phyloP scores from a whole-genome alignment of 2,888 invertebrate genomes.

The Drosophila melanocephala region DNA sequence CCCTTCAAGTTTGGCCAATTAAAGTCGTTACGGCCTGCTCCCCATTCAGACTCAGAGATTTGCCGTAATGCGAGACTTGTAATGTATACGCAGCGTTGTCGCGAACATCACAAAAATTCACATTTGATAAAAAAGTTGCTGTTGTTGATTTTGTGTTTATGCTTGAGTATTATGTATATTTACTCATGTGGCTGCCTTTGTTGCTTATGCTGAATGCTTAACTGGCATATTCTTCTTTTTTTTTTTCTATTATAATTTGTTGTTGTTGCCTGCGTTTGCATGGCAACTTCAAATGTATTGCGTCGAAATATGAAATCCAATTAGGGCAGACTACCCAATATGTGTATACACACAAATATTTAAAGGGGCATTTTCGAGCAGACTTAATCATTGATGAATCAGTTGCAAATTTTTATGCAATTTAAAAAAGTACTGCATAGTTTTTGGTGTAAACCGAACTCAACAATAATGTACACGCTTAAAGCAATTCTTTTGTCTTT shows the following conservation, averaged over 20 bases:
- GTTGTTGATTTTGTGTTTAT: slow-evolving; percentile 13
- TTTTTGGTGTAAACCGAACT: slow-evolving; percentile 3
- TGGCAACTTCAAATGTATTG: slow-evolving; percentile 61
- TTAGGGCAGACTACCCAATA: slow-evolving; percentile 43
- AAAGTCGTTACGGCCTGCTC: slow-evolving; percentile 42
- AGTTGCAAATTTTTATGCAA: not conserved
- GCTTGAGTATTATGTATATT: slow-evolving; percentile 23
- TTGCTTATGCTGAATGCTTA: not conserved
- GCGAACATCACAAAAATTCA: slow-evolving; percentile 31
- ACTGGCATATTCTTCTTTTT: slow-evolving; percentile 9
- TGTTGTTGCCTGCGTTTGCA: slow-evolving; percentile 54
- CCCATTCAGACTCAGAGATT: not conserved
- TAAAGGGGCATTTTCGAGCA: not conserved
- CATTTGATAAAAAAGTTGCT: slow-evolving; percentile 2
- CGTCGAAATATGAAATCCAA: slow-evolving; percentile 61
- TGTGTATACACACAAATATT: not conserved
- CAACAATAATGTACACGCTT: not conserved
- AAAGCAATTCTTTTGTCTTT: slow-evolving; percentile 7
- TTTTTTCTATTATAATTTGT: slow-evolving; percentile 26
- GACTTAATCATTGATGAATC: not conserved
- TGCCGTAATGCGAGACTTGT: slow-evolving; percentile 61
- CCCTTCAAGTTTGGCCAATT: slow-evolving; percentile 63
- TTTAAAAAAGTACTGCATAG: not conserved
- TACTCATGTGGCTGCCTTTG: slow-evolving; percentile 39
- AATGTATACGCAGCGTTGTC: slow-evolving; percentile 67